Percentiles rank a stretch among this genome's conserved stretches.
These are phyloP conservation scores for Parthenolecanium corni DNA, from an alignment of 2,888 invertebrate genomes.

Conservation along the genomic window DNA sequence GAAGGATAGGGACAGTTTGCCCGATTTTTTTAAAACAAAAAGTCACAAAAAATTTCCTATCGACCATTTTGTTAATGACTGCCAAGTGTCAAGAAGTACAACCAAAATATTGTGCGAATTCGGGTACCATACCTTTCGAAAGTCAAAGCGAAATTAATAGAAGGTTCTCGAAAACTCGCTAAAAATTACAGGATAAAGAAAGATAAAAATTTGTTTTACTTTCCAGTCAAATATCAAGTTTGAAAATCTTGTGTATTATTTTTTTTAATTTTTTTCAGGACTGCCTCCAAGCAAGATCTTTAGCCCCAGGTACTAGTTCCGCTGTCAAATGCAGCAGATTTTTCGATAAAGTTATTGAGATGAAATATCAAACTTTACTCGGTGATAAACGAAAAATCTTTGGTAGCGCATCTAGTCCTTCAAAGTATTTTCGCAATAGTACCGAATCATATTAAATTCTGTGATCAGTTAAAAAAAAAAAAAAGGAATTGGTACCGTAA, in stretches of 20 bases:
- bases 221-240: no score
- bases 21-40: no score
- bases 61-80: no score
- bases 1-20: no score
- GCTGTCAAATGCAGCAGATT: slow-evolving; percentile 87
- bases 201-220: no score
- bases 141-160: no score
- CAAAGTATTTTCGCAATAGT: slow-evolving; percentile 10
- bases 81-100: no score
- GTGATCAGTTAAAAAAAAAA: neutral
- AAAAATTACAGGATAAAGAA: neutral
- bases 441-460: neutral
- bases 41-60: no score
- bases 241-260: neutral
- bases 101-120: no score
- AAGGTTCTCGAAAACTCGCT: neutral
- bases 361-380: slow-evolving; percentile 37
- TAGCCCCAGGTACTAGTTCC: slow-evolving; percentile 90
- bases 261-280: slow-evolving; percentile 40
- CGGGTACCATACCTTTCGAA: no score
- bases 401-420: slow-evolving; percentile 2
- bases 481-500: neutral
- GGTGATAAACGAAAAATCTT: slow-evolving; percentile 21
- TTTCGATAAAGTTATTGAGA: slow-evolving; percentile 73
- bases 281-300: slow-evolving; percentile 53